Evolutionary conservation across 2,888 invertebrate genomes (phyloP), one percentile per base, ranked within the genome.

Genomic region (Melieria picta): DNA sequence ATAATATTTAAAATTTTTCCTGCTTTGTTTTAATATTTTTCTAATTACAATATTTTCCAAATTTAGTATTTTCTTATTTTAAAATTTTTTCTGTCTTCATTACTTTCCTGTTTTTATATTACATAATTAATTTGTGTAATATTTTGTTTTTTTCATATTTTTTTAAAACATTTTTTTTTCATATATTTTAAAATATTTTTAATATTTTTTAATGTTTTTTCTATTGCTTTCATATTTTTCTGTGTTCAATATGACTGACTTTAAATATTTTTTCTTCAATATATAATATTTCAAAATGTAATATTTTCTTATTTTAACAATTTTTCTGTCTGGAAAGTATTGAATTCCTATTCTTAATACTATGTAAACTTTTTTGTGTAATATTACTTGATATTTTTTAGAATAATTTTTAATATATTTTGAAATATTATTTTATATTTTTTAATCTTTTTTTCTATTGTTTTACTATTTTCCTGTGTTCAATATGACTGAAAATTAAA

Each of bases 251-350:
- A 11, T 57, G 16, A 7, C 55, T 43, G 0, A 5, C 55, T 46
- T 43, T 65, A 10, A 45, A 16, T 30, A 7, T 48, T 16, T 7
- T 63, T 3, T 47, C 7, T 48, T 48, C 30, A 6, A 7, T 63
- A n/a, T 9, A 7, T 7, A 7, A 13, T n/a, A 48, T 43, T 52
- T 5, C 46, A 16, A 4, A 9, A 30, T 65, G 10, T 43, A 42
- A 50, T 16, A 63, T 46, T 63, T 63, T 46, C 7, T 3, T n/a
- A 13, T 62, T n/a, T n/a, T n/a, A n/a, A n/a, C n/a, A n/a, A n/a
- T n/a, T n/a, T n/a, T n/a, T n/a, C n/a, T n/a, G n/a, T n/a, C n/a
- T n/a, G n/a, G n/a, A n/a, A n/a, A n/a, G n/a, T n/a, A n/a, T n/a
- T n/a, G n/a, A n/a, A n/a, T n/a, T n/a, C n/a, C n/a, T n/a, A n/a